A percentile compares a stretch with the other conserved stretches of the same genome.
These are phyloP conservation scores for Oncorhynchus keta DNA, from an alignment of 2,113 vertebrate species.

Conservation along the genomic window DNA sequence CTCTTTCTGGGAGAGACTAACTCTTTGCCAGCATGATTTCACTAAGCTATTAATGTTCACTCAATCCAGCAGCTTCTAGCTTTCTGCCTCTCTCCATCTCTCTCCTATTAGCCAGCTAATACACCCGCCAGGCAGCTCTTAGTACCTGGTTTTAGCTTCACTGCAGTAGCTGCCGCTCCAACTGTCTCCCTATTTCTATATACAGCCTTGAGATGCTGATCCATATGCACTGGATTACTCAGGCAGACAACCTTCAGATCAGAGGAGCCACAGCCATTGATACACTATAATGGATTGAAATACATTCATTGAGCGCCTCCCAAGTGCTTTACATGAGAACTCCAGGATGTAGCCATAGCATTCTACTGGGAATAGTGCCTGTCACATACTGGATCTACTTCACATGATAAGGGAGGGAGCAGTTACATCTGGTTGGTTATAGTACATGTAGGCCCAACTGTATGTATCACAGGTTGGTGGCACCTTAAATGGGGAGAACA, in stretches of 20 bases:
- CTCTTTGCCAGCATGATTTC: conserved; percentile 37
- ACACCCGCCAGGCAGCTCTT: neutral
- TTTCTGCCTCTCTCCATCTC: conserved; percentile 1
- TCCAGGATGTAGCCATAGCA: neutral
- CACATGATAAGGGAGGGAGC: no score
- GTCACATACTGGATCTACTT: no score
- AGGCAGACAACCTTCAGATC: conserved; percentile 24
- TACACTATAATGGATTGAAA: conserved; percentile 34
- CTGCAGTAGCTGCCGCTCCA: neutral
- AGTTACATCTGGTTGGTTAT: no score
- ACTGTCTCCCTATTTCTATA: conserved; percentile 34
- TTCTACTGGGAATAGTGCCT: no score
- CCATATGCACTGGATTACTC: conserved; percentile 51
- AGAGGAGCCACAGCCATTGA: neutral
- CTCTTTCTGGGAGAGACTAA: neutral
- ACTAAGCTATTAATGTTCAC: conserved; percentile 44
- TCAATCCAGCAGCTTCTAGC: conserved; percentile 55
- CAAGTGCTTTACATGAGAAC: neutral
- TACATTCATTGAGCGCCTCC: conserved; percentile 29
- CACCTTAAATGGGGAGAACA: no score
- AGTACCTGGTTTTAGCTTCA: neutral
- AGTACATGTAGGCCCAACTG: no score
- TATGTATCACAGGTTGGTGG: no score
- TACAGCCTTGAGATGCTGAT: conserved; percentile 47
- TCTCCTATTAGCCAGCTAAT: neutral